Evolutionary conservation across 2,888 invertebrate species (phyloP).

Genomic region (Cephus nigrinus): DNA sequence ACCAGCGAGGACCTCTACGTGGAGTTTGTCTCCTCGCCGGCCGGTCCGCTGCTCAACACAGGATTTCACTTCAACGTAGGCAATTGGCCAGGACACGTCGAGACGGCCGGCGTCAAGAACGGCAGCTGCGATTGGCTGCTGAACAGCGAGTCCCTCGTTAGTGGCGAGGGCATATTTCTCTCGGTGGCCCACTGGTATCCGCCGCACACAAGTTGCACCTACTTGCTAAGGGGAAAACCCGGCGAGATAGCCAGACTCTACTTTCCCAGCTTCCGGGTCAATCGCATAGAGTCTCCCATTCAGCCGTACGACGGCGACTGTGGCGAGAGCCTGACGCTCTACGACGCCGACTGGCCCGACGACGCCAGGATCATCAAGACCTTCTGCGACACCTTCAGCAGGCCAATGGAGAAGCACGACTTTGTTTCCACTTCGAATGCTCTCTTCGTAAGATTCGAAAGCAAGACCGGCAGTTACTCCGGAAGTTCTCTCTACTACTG

Average conservation of each 20-base stretch:
- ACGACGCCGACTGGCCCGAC: constrained; percentile 89
- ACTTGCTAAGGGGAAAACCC: constrained; percentile 86
- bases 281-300: constrained; percentile 89
- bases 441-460: constrained; percentile 88
- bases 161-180: constrained; percentile 89
- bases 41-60: constrained; percentile 89
- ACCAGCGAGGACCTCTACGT: constrained; percentile 90
- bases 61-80: constrained; percentile 96
- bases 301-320: constrained; percentile 88
- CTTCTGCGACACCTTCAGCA: constrained; percentile 93
- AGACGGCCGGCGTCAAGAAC: constrained; percentile 86
- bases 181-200: constrained; percentile 96
- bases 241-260: constrained; percentile 91
- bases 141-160: constrained; percentile 83
- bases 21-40: constrained; percentile 89
- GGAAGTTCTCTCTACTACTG: constrained; percentile 94
- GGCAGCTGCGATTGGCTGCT: constrained; percentile 91
- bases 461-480: constrained; percentile 92
- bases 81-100: constrained; percentile 93
- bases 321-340: constrained; percentile 89
- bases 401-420: constrained; percentile 93
- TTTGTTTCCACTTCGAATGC: constrained; percentile 90
- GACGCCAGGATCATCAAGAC: constrained; percentile 92
- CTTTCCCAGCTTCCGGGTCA: constrained; percentile 91
- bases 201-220: constrained; percentile 91